Percentiles rank a stretch among this genome's conserved stretches.
Evolutionary conservation across 2,113 vertebrate species (phyloP).

Genomic region (Cryptoleucopteryx plumbea): DNA sequence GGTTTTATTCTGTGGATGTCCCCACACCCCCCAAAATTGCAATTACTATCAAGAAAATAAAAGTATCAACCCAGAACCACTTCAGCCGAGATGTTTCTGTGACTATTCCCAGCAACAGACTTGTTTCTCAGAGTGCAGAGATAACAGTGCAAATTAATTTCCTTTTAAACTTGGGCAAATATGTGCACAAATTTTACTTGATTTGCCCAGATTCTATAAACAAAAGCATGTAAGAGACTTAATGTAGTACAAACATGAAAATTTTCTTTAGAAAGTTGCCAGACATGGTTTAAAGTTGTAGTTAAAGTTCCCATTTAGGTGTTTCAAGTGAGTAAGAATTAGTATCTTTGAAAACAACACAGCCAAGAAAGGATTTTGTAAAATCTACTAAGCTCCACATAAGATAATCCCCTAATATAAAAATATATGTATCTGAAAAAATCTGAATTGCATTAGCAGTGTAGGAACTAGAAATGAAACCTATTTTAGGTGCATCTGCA

Average conservation of each 20-base stretch:
- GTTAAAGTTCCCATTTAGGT: not conserved
- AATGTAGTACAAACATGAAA: not conserved
- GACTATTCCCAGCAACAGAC: not conserved
- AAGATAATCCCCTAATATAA: not conserved
- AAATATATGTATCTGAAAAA: not conserved
- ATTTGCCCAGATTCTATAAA: not conserved
- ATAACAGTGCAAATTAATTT: not conserved
- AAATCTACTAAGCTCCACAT: not conserved
- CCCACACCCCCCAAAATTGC: fast-evolving
- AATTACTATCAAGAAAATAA: not conserved
- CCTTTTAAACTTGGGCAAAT: not conserved
- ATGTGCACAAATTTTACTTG: not conserved
- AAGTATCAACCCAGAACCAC: not conserved
- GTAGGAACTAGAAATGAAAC: not conserved
- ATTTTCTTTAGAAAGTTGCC: not conserved
- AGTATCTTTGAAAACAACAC: not conserved
- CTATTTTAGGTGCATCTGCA: not conserved
- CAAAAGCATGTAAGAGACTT: not conserved
- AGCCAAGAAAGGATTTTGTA: not conserved
- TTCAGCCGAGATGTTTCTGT: not conserved
- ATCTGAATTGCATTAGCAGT: not conserved
- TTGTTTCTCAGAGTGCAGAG: not conserved
- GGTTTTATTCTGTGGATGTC: not conserved
- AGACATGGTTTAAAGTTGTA: not conserved
- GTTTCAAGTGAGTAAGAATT: not conserved